A percentile compares a stretch with the other conserved stretches of the same genome.
phyloP scores from a whole-genome alignment of 2,113 vertebrate species.

The Tauraco erythrolophus region DNA sequence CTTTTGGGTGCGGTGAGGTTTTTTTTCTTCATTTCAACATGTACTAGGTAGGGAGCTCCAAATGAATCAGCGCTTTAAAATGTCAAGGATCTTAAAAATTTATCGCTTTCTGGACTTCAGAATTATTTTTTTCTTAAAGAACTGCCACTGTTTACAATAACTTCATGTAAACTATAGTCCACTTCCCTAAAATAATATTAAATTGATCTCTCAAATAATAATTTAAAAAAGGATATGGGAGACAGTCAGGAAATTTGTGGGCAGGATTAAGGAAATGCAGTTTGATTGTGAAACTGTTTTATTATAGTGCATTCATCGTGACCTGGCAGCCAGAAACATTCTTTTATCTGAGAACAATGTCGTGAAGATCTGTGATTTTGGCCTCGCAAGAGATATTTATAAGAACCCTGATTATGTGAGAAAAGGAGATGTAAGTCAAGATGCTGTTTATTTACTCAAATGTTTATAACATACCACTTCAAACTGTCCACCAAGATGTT shows the following conservation, averaged over 20 bases:
- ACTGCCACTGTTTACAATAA: not conserved
- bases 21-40: not conserved
- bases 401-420: constrained; percentile 95
- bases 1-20: not conserved
- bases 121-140: not conserved
- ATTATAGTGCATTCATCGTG: constrained; percentile 93
- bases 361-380: constrained; percentile 97
- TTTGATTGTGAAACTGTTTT: constrained; percentile 60
- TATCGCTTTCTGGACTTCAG: not conserved
- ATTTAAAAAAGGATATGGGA: constrained; percentile 1
- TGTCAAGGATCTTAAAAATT: not conserved
- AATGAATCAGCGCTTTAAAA: not conserved
- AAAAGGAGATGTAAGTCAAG: constrained; percentile 92
- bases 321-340: constrained; percentile 93
- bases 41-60: not conserved
- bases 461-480: not conserved
- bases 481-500: constrained; percentile 4
- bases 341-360: constrained; percentile 94
- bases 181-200: not conserved
- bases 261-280: constrained; percentile 61
- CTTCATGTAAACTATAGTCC: not conserved
- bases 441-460: constrained; percentile 4
- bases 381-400: constrained; percentile 93
- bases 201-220: not conserved
- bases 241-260: constrained; percentile 51